Evolutionary conservation across 2,888 invertebrate species (phyloP), one percentile per base, ranked within the genome.

Genomic region (Nezara viridula): DNA sequence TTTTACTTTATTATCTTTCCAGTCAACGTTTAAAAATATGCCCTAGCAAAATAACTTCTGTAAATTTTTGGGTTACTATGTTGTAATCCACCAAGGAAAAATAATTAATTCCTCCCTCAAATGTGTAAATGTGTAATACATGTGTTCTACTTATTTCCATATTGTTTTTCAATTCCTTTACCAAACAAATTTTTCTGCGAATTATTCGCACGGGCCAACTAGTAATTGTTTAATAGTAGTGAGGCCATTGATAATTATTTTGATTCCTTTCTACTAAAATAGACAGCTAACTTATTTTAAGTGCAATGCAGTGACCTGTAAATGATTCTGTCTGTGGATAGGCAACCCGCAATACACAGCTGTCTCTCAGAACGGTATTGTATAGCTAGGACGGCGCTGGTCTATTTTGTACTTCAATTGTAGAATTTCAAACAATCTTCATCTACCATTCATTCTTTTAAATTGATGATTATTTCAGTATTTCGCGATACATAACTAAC

Each of bases 351-450:
- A 81, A 81, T 44, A 44, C 81, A 81, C 19, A 14, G 2, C 44
- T 44, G 81, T n/a, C 81, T 47, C n/a, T 24, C 81, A 81, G 44
- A n/a, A 81, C 44, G 40, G 81, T 81, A 81, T 81, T 47, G 32
- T 73, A 14, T 19, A 37, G 7, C 37, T 37, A 37, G 37, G 19
- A 27, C 16, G 66, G 66, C 66, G 16, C 66, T 73, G 7, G 6
- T 37, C 37, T 0, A 37, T 37, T 73, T 73, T 27, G 27, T 60
- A 27, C 27, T 60, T 27, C 14, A 60, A 9, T 60, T 27, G 60
- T 27, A 27, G 60, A 60, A 60, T 27, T 60, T 27, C 60, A 60
- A 60, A 60, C 60, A 60, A 60, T 27, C 27, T 27, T 60, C 60
- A 14, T 4, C 4, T 16, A 27, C 14, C 27, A 2, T 60, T 60